Evolutionary conservation across 2,888 invertebrate species (phyloP).

Genomic region (Pseudococcus longispinus): DNA sequence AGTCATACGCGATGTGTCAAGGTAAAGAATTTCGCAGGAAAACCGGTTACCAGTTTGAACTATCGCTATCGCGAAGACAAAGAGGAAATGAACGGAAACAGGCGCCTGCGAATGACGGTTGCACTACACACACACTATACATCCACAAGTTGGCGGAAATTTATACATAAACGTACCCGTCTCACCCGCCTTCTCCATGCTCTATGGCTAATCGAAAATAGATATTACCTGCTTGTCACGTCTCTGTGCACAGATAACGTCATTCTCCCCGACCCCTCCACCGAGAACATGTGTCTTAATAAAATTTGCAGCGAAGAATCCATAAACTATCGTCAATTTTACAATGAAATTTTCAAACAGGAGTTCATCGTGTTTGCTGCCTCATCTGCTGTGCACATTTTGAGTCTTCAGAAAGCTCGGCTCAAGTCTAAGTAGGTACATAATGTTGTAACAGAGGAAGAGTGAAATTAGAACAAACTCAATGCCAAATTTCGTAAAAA

Average conservation of each 20-base stretch:
- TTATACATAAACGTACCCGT: background rate
- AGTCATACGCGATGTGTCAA: conserved; percentile 56
- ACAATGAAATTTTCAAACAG: too few species aligned
- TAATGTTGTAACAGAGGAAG: too few species aligned
- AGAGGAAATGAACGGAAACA: conserved; percentile 51
- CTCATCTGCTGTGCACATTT: too few species aligned
- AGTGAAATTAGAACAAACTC: too few species aligned
- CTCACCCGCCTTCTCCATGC: background rate
- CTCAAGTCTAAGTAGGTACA: too few species aligned
- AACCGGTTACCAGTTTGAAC: conserved; percentile 51
- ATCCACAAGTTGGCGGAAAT: conserved; percentile 18
- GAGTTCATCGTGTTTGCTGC: too few species aligned
- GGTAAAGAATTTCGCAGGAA: conserved; percentile 56
- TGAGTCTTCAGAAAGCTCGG: too few species aligned
- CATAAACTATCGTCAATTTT: too few species aligned
- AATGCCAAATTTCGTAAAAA: too few species aligned
- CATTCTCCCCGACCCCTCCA: too few species aligned
- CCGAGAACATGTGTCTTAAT: too few species aligned
- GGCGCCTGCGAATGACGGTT: conserved; percentile 35
- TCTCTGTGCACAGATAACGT: background rate
- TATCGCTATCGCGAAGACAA: conserved; percentile 36
- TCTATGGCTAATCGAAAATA: background rate
- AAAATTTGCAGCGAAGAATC: too few species aligned
- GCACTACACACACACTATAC: background rate
- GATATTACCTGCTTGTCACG: background rate